These are phyloP conservation scores for Paramormyrops hopkinsi DNA, from an alignment of 2,797 vertebrate species.

Conservation along the genomic window DNA sequence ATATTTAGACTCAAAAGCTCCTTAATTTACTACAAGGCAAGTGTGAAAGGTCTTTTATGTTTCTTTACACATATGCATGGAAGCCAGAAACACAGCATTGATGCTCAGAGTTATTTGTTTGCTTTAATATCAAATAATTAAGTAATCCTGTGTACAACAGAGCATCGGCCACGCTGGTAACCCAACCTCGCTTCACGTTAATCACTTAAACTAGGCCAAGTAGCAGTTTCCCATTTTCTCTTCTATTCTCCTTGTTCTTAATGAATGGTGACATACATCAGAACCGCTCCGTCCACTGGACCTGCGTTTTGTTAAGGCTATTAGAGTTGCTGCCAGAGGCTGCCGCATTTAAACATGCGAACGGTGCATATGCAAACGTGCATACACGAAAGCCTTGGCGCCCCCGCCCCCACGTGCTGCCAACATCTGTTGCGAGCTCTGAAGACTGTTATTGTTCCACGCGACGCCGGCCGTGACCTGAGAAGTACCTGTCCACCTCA, in stretches of 20 bases:
- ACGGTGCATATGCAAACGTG: background rate
- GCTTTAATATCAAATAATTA: background rate
- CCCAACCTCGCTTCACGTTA: background rate
- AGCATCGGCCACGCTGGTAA: background rate
- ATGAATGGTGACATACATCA: background rate
- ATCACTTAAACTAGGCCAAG: background rate
- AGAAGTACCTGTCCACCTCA: conserved; percentile 68
- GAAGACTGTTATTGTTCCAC: conserved; percentile 33
- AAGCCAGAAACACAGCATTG: background rate
- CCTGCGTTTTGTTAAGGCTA: background rate
- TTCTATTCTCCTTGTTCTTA: background rate
- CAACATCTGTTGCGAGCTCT: conserved; percentile 45
- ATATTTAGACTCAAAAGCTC: conserved; percentile 43
- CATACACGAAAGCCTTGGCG: background rate
- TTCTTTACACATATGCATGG: conserved; percentile 22
- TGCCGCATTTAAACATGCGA: background rate
- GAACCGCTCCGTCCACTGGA: background rate
- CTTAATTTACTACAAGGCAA: conserved; percentile 41
- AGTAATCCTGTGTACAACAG: background rate
- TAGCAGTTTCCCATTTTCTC: background rate
- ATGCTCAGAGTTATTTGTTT: background rate
- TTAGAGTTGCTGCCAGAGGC: background rate
- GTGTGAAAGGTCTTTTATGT: conserved; percentile 23
- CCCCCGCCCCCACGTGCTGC: conserved; percentile 38
- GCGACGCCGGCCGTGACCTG: conserved; percentile 56